phyloP scores from a whole-genome alignment of 2,113 vertebrate genomes.

The Myrmecophaga tridactyla region DNA sequence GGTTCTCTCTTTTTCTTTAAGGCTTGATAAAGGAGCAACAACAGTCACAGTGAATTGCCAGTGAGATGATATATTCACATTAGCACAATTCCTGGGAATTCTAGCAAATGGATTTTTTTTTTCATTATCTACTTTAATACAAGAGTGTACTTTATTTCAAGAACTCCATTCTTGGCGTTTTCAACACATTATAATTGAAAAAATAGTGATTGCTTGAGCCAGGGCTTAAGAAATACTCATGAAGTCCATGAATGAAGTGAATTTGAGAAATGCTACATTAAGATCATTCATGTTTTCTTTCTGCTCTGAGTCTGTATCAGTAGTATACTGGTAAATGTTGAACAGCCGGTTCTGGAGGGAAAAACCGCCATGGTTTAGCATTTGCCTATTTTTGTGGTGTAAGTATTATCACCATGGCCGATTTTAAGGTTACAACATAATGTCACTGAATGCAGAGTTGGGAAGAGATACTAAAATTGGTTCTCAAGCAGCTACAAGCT shows the following conservation, averaged over 20 bases:
- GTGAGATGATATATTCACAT: neutral
- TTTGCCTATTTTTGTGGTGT: neutral
- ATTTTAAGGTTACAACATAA: neutral
- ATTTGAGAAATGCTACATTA: neutral
- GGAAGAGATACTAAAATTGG: neutral
- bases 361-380: neutral
- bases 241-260: neutral
- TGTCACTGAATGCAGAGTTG: neutral
- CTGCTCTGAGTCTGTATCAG: neutral
- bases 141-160: neutral
- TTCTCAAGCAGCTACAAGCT: neutral
- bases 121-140: conserved; percentile 9
- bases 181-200: conserved; percentile 35
- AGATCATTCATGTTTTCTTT: neutral
- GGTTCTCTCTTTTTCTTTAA: neutral
- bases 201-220: conserved; percentile 37
- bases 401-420: neutral
- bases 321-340: neutral
- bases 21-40: neutral
- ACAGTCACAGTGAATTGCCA: neutral
- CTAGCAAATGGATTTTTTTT: conserved; percentile 13
- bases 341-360: neutral
- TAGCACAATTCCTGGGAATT: conserved; percentile 32
- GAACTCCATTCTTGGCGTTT: conserved; percentile 14
- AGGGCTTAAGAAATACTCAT: neutral